A percentile compares a stretch with the other conserved stretches of the same genome.
phyloP scores from a whole-genome alignment of 2,113 vertebrate species.

The Porphyrio hochstetteri region DNA sequence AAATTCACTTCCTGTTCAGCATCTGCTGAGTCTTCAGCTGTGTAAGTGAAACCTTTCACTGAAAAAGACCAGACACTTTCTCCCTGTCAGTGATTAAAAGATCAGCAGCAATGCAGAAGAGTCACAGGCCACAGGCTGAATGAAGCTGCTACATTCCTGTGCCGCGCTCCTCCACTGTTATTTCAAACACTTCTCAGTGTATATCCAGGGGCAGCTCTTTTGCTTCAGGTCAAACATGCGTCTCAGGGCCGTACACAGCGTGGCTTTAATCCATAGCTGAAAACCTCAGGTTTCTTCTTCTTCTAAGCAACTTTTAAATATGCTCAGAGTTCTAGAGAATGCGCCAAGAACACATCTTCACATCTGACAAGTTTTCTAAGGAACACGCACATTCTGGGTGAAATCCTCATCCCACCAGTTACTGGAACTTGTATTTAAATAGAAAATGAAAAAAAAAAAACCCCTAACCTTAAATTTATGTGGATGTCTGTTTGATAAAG shows the following conservation, averaged over 20 bases:
- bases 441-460: neutral
- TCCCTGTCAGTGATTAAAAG: neutral
- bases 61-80: neutral
- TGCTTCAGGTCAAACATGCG: neutral
- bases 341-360: neutral
- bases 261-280: neutral
- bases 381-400: neutral
- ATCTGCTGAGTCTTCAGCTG: neutral
- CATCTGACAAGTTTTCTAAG: neutral
- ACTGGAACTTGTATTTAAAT: neutral
- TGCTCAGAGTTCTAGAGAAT: neutral
- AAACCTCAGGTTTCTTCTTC: neutral
- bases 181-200: neutral
- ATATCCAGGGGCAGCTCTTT: neutral
- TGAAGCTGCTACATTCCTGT: neutral
- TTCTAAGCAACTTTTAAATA: neutral
- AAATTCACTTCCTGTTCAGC: neutral
- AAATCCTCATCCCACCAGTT: neutral
- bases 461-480: neutral
- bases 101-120: neutral
- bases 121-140: neutral
- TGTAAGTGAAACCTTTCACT: neutral
- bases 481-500: neutral
- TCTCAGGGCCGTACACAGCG: neutral
- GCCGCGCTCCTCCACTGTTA: neutral